Conservation (phyloP, 1,140 invertebrate genomes). For the Hylaeus anthracinus region DNA sequence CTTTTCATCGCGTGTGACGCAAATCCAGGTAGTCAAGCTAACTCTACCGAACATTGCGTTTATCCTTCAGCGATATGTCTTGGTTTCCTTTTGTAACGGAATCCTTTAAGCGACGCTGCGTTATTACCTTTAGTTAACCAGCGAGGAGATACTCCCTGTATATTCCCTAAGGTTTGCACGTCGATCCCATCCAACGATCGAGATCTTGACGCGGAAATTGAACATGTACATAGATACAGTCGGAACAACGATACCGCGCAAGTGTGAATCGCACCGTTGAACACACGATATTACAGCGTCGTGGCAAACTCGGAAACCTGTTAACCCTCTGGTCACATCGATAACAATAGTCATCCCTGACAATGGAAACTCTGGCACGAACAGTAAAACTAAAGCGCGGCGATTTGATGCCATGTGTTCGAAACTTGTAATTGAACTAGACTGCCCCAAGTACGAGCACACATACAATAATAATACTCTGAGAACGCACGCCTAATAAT, state of each 20-base stretch:
- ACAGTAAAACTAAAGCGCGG: background rate
- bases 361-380: background rate
- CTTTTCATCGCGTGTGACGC: no score
- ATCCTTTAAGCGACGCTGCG: no score
- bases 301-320: background rate
- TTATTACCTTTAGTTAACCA: no score
- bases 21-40: no score
- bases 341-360: constrained; percentile 12
- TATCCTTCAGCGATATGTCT: no score
- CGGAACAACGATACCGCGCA: background rate
- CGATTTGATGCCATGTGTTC: background rate
- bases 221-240: background rate
- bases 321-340: constrained; percentile 8
- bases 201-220: constrained; percentile 8
- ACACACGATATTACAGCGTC: background rate
- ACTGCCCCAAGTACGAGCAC: background rate
- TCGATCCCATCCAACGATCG: background rate
- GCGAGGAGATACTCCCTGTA: no score
- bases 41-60: no score
- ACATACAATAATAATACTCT: no score
- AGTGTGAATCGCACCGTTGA: background rate
- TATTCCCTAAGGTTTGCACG: background rate
- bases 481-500: background rate
- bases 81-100: no score
- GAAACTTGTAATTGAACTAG: constrained; percentile 8